These are phyloP conservation scores for Helicoverpa assulta DNA, from an alignment of 2,888 invertebrate genomes.

Conservation along the genomic window DNA sequence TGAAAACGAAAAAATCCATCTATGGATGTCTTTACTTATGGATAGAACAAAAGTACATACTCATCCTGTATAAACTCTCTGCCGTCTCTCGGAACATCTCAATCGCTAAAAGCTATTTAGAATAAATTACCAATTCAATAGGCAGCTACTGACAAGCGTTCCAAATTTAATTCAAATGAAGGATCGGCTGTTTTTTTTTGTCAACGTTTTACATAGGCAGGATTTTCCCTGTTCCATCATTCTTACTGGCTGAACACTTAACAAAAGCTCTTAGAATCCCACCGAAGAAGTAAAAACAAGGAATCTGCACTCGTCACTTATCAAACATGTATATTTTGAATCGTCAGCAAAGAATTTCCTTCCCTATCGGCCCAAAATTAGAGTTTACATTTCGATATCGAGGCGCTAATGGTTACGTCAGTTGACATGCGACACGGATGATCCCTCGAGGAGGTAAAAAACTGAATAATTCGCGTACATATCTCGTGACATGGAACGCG, in stretches of 20 bases:
- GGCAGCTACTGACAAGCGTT: constrained; percentile 13
- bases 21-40: constrained; percentile 1
- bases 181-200: constrained; percentile 34
- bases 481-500: constrained; percentile 81
- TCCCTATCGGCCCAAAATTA: constrained; percentile 41
- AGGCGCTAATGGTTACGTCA: constrained; percentile 66
- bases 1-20: constrained; percentile 44
- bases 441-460: constrained; percentile 82
- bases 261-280: constrained; percentile 84
- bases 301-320: constrained; percentile 73
- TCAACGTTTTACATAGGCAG: constrained; percentile 59
- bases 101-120: constrained; percentile 28
- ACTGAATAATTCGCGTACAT: constrained; percentile 85
- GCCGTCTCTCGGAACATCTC: constrained; percentile 20
- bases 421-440: constrained; percentile 69
- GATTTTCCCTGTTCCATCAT: constrained; percentile 76
- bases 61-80: constrained; percentile 2
- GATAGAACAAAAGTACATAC: constrained; percentile 22
- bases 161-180: constrained; percentile 52
- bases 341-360: constrained; percentile 44
- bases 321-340: constrained; percentile 66
- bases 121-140: constrained; percentile 47
- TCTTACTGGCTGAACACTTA: constrained; percentile 81
- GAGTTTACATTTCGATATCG: constrained; percentile 40
- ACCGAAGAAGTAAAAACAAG: constrained; percentile 84